Conservation (phyloP, 2,888 invertebrate species). For the Dicycla oo region DNA sequence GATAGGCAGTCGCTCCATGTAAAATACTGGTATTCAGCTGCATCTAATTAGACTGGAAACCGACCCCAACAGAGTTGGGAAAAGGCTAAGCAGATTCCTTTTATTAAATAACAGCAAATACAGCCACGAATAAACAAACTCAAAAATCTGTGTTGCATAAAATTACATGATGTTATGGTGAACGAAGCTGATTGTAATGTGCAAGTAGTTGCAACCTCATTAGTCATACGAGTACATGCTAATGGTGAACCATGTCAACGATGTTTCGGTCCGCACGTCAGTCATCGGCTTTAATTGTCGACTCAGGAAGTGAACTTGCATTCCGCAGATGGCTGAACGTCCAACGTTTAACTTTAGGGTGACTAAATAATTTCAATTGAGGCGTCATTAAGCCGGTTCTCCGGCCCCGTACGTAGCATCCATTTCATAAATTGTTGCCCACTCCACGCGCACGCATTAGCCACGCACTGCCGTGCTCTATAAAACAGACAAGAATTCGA, state of each 20-base stretch:
- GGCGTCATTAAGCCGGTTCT: constrained; percentile 66
- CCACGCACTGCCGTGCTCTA: constrained; percentile 63
- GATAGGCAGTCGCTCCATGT: too few relatives aligned
- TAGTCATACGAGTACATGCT: constrained; percentile 71
- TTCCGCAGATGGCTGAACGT: constrained; percentile 81
- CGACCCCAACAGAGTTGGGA: too few relatives aligned
- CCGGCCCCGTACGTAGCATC: constrained; percentile 40
- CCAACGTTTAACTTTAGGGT: constrained; percentile 74
- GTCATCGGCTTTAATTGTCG: constrained; percentile 84
- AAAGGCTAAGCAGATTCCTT: too few relatives aligned
- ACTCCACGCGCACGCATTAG: constrained; percentile 47
- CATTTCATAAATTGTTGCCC: constrained; percentile 63
- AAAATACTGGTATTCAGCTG: too few relatives aligned
- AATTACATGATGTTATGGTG: constrained; percentile 43
- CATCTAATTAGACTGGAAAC: too few relatives aligned
- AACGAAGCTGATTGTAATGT: constrained; percentile 45
- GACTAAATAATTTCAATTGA: constrained; percentile 75
- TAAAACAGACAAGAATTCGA: constrained; percentile 79
- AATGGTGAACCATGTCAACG: constrained; percentile 69
- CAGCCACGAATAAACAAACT: constrained; percentile 9
- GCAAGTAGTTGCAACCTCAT: constrained; percentile 60
- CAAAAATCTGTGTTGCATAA: constrained; percentile 35
- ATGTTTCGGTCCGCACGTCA: constrained; percentile 69
- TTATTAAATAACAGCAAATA: constrained; percentile 12
- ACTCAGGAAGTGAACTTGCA: constrained; percentile 86